Percentiles rank a stretch among this genome's conserved stretches.
These are phyloP conservation scores for Mylabris sibirica DNA, from an alignment of 2,888 invertebrate genomes.

Conservation along the genomic window DNA sequence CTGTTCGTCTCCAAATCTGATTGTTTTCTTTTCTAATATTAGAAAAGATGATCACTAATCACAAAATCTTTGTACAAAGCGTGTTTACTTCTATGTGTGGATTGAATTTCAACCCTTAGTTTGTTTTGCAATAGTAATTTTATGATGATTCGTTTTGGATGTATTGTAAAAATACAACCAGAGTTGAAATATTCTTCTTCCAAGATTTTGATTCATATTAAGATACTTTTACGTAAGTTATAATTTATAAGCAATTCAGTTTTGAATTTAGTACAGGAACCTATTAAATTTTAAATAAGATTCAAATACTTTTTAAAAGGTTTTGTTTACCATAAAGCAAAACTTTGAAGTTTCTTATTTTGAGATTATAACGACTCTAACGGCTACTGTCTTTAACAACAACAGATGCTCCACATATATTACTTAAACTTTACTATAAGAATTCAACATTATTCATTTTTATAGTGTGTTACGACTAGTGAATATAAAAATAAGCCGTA, in stretches of 20 bases:
- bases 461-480: not conserved
- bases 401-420: constrained; percentile 6
- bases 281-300: not conserved
- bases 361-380: not conserved
- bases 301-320: not conserved
- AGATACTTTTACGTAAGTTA: not conserved
- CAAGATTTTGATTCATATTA: not conserved
- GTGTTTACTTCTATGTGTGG: too few species aligned
- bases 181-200: not conserved
- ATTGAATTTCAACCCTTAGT: too few species aligned
- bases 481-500: not conserved
- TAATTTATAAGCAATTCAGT: not conserved
- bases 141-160: not conserved
- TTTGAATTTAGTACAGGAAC: not conserved
- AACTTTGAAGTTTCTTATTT: not conserved
- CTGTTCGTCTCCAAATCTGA: not conserved
- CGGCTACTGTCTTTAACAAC: not conserved
- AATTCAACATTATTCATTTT: not conserved
- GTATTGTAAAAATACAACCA: not conserved
- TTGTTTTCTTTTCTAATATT: not conserved
- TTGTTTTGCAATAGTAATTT: too few species aligned
- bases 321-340: not conserved
- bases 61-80: too few species aligned
- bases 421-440: not conserved
- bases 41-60: too few species aligned